phyloP scores from a whole-genome alignment of 2,888 invertebrate genomes.

The Brassicogethes aeneus region DNA sequence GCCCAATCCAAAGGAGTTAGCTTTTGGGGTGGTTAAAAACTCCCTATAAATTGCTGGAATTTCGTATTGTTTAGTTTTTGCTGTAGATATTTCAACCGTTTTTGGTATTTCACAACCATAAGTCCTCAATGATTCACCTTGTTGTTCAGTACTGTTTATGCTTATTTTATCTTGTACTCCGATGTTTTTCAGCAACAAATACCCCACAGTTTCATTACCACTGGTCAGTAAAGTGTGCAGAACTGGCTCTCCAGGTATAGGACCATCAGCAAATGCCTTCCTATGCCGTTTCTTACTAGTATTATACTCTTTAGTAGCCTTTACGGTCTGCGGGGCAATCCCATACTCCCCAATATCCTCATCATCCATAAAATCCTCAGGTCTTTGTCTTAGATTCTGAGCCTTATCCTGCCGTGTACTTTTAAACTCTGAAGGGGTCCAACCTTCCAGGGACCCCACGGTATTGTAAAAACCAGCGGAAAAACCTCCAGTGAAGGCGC shows the following conservation, averaged over 20 bases:
- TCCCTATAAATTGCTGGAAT: slow-evolving; percentile 78
- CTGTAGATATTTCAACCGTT: slow-evolving; percentile 38
- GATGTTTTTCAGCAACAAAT: slow-evolving; percentile 76
- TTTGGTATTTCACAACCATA: slow-evolving; percentile 46
- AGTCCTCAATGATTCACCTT: slow-evolving; percentile 34
- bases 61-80: slow-evolving; percentile 52
- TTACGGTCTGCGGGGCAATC: slow-evolving; percentile 81
- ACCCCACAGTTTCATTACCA: slow-evolving; percentile 80
- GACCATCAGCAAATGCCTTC: slow-evolving; percentile 32
- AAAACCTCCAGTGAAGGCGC: slow-evolving; percentile 96
- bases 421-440: slow-evolving; percentile 83
- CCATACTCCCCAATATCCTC: slow-evolving; percentile 94
- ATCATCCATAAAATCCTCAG: slow-evolving; percentile 97
- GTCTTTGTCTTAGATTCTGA: slow-evolving; percentile 49
- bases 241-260: slow-evolving; percentile 58
- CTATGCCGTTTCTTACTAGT: slow-evolving; percentile 35
- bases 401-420: slow-evolving; percentile 74
- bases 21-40: slow-evolving; percentile 64
- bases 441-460: slow-evolving; percentile 93
- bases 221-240: slow-evolving; percentile 60
- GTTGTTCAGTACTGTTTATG: slow-evolving; percentile 39
- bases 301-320: slow-evolving; percentile 71
- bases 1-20: slow-evolving; percentile 72
- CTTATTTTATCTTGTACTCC: slow-evolving; percentile 68
- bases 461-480: slow-evolving; percentile 97